Percentiles rank a stretch among this genome's conserved stretches.
phyloP scores from a whole-genome alignment of 2,797 vertebrate species.

The Discoglossus pictus region DNA sequence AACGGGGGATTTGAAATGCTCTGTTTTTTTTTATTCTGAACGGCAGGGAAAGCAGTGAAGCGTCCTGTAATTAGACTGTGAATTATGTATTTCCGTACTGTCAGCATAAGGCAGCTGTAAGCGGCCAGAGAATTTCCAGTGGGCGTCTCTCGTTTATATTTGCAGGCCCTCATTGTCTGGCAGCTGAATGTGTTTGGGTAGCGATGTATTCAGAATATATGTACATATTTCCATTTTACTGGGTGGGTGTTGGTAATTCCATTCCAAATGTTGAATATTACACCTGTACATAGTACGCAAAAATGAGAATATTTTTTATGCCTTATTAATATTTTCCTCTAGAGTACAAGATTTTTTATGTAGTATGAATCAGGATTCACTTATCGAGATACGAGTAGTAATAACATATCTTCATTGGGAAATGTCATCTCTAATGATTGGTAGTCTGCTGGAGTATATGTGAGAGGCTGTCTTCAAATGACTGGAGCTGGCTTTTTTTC shows the following conservation, averaged over 20 bases:
- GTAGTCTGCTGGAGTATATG: constrained; percentile 5
- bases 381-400: neutral
- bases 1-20: constrained; percentile 40
- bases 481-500: no score
- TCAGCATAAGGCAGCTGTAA: constrained; percentile 45
- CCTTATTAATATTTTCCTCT: constrained; percentile 13
- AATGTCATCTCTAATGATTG: constrained; percentile 13
- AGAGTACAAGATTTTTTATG: constrained; percentile 14
- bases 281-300: constrained; percentile 1
- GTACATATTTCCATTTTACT: constrained; percentile 41
- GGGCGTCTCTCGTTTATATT: constrained; percentile 35
- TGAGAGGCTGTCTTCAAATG: no score
- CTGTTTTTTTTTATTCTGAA: constrained; percentile 34
- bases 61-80: constrained; percentile 46
- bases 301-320: constrained; percentile 13
- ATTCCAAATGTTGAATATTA: constrained; percentile 11
- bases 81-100: constrained; percentile 47
- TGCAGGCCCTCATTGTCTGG: constrained; percentile 38
- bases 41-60: constrained; percentile 42
- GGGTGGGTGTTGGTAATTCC: constrained; percentile 26
- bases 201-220: constrained; percentile 40
- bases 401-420: neutral
- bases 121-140: constrained; percentile 37
- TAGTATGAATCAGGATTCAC: constrained; percentile 15
- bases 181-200: constrained; percentile 42